Evolutionary conservation across 1,140 invertebrate genomes (phyloP).

Genomic region (Philotrypesis tridentata): DNA sequence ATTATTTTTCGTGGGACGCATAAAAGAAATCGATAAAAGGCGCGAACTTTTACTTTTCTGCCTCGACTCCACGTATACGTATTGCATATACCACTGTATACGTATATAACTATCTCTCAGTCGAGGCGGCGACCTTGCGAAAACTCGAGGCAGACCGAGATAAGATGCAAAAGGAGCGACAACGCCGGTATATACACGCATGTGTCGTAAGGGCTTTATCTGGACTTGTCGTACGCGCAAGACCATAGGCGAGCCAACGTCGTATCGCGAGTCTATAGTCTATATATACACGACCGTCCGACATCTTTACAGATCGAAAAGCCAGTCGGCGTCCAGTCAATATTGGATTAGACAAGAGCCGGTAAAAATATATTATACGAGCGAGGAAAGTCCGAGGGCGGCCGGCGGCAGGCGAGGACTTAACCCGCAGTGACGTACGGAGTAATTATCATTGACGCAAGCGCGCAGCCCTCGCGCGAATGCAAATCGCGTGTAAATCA

Average conservation of each 20-base stretch:
- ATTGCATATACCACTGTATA: background rate
- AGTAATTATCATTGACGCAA: background rate
- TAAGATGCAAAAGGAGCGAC: background rate
- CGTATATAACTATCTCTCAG: background rate
- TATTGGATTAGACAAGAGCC: constrained; percentile 6
- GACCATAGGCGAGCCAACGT: background rate
- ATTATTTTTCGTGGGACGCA: background rate
- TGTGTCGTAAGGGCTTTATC: constrained; percentile 23
- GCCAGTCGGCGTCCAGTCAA: background rate
- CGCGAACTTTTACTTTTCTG: background rate
- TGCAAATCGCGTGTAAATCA: background rate
- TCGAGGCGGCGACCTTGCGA: constrained; percentile 8
- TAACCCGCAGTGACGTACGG: constrained; percentile 1
- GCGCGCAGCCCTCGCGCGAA: background rate
- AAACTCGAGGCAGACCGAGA: background rate
- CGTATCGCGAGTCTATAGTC: background rate
- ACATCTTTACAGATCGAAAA: constrained; percentile 36
- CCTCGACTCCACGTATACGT: no score
- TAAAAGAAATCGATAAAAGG: background rate
- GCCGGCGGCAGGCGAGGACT: background rate
- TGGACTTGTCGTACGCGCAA: background rate
- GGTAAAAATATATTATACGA: background rate
- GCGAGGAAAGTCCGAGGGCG: no score
- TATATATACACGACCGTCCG: constrained; percentile 34
- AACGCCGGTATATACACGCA: background rate